Evolutionary conservation across 2,888 invertebrate genomes (phyloP), one percentile per base, ranked within the genome.

Genomic region (Brenthis ino): DNA sequence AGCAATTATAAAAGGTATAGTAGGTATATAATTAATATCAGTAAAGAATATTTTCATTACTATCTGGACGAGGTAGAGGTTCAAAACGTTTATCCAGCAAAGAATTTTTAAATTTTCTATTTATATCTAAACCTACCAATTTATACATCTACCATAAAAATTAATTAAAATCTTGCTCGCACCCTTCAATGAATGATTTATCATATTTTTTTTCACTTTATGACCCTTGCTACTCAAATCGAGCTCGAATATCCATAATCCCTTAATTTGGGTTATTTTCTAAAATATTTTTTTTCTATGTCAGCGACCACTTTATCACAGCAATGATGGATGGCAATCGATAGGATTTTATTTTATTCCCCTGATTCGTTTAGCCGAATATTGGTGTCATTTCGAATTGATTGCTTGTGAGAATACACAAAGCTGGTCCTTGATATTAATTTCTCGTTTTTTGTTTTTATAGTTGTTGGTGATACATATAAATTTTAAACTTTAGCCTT

Each of bases 321-420:
- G 73, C 79, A 71, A 77, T 88, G 89, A 89, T 88, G 82, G 88
- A 89, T 89, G 85, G 77, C 77, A 79, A 80, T 81, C 80, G 82
- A 82, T 83, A 80, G 75, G 80, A 84, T 81, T 86, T 83, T 84
- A 82, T 86, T 79, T 79, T 80, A 78, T 83, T 74, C 75, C 76
- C 77, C 75, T 81, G 82, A 81, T 82, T 80, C 83, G 82, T 81
- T 81, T 79, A 72, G 69, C 75, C 77, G 77, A 79, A 79, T 77
- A 81, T 81, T 77, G 82, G 75, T 80, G 84, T 85, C 86, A 84
- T 84, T 81, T 76, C 72, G 74, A 84, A 88, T 88, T 88, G 87
- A 89, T 89, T 86, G 86, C 82, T 80, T 81, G 79, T 81, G 78
- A 78, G 81, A 84, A 81, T 71, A 77, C 72, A 75, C 75, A 79